Percentiles rank a stretch among this genome's conserved stretches.
Evolutionary conservation across 2,888 invertebrate genomes (phyloP).

Genomic region (Scrobipalpa atriplicella): DNA sequence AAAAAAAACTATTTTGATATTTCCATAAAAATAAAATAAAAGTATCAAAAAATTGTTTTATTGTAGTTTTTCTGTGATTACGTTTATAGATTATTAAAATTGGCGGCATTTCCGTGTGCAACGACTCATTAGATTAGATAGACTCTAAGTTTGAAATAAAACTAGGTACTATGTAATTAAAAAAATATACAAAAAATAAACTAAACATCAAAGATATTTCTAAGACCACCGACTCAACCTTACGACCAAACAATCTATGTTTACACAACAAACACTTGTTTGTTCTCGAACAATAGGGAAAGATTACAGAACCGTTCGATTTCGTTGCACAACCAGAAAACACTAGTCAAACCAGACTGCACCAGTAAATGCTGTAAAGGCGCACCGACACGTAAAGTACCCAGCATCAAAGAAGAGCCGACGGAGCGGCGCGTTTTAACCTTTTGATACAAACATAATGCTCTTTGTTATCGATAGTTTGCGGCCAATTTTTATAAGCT

Average conservation of each 20-base stretch:
- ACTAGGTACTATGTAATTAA: too few relatives aligned
- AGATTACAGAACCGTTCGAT: slow-evolving; percentile 24
- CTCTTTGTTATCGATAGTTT: slow-evolving; percentile 51
- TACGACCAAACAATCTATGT: slow-evolving; percentile 12
- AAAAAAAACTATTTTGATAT: too few relatives aligned
- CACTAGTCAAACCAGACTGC: slow-evolving; percentile 32
- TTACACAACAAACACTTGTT: slow-evolving; percentile 41
- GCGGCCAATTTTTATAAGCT: slow-evolving; percentile 37
- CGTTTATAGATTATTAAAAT: too few relatives aligned
- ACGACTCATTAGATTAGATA: too few relatives aligned
- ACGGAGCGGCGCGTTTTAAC: slow-evolving; percentile 39
- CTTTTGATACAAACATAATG: slow-evolving; percentile 30
- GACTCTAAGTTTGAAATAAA: too few relatives aligned
- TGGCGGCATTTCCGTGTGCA: too few relatives aligned
- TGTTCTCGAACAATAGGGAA: slow-evolving; percentile 51
- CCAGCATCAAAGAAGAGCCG: slow-evolving; percentile 48
- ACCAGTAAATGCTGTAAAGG: slow-evolving; percentile 43
- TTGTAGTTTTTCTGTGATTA: too few relatives aligned
- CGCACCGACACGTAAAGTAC: slow-evolving; percentile 44
- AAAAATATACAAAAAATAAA: neutral
- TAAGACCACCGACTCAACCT: neutral
- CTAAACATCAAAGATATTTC: neutral
- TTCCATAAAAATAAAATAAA: too few relatives aligned
- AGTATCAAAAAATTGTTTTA: too few relatives aligned
- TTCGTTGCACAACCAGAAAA: slow-evolving; percentile 29